These are phyloP conservation scores for Agapostemon virescens DNA, from an alignment of 2,888 invertebrate species.

Conservation along the genomic window DNA sequence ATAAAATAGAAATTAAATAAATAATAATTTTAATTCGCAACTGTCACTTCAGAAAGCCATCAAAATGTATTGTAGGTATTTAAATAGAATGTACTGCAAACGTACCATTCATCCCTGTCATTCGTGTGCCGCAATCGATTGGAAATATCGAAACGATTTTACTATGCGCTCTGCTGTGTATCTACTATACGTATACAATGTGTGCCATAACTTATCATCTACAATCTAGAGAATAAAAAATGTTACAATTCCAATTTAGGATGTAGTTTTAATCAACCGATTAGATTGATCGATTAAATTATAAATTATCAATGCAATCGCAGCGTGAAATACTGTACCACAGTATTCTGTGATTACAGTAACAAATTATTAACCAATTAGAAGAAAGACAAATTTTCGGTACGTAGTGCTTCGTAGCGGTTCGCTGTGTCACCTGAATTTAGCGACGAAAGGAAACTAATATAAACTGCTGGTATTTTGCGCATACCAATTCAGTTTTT, in stretches of 20 bases:
- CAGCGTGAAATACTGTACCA: too few relatives aligned
- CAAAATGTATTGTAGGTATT: background rate
- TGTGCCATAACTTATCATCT: background rate
- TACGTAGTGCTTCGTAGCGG: background rate
- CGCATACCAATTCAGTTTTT: background rate
- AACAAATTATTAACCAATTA: background rate
- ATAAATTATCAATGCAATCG: background rate
- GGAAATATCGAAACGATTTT: background rate
- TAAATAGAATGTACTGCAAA: background rate
- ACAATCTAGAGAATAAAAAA: background rate
- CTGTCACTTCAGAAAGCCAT: background rate
- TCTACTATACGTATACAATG: background rate
- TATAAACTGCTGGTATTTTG: background rate
- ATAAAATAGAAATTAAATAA: background rate
- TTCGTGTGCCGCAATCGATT: background rate
- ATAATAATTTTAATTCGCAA: background rate
- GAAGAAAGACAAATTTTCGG: background rate
- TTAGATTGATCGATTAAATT: background rate
- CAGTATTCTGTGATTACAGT: too few relatives aligned
- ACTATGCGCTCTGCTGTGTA: background rate
- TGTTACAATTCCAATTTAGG: background rate
- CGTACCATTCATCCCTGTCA: background rate
- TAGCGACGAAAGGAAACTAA: background rate
- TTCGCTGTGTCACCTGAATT: background rate
- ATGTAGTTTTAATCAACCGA: background rate